Base-by-base conservation (phyloP, 2,888 invertebrate genomes). In the Rhagium mordax region DNA sequence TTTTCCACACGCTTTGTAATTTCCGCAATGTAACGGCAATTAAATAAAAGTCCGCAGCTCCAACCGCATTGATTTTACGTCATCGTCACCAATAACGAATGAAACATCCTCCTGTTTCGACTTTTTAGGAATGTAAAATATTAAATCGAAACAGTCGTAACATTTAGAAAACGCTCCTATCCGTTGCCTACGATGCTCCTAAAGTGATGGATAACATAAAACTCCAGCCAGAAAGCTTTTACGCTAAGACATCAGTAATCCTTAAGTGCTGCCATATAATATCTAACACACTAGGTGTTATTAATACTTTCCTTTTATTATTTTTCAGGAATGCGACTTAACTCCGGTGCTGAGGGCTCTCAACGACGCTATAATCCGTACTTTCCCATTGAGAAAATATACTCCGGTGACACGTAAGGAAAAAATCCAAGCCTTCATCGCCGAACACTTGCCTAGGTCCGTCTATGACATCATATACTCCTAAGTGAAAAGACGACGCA, bases 351-450 rank as follows among this genome's bases (percentile, higher is more conserved):
- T 95, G 64, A 92, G 93, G 75, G 92, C 95, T 27, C 89, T 95
- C 78, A 93, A 92, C 74, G 95, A 96, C 86, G 92, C 95, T 69
- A 93, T 95, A 59, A 91, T 92, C 61, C 92, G 95, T 83, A 95
- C 95, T 69, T 96, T 95, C 89, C 96, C 96, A 18, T 91, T 96
- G 88, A 89, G 92, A 20, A 93, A 94, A 88, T 96, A 96, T 89
- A 95, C 95, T 2, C 95, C 96, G 0, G 94, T 96, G 53, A 94
- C 94, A 0, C 91, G 93, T 57, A 89, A 91, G 61, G 96, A 96
- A 88, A 94, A 94, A 85, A 88, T 96, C 62, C 95, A 95, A 89
- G 93, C 94, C 62, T 89, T 95, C 79, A 89, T 95, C 74, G 94
- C 95, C 74, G 94, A 95, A 83, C 95, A 96, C 87, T 90, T 95